Base-by-base conservation (phyloP, 1,140 invertebrate species). In the Zaprionus ghesquierei region DNA sequence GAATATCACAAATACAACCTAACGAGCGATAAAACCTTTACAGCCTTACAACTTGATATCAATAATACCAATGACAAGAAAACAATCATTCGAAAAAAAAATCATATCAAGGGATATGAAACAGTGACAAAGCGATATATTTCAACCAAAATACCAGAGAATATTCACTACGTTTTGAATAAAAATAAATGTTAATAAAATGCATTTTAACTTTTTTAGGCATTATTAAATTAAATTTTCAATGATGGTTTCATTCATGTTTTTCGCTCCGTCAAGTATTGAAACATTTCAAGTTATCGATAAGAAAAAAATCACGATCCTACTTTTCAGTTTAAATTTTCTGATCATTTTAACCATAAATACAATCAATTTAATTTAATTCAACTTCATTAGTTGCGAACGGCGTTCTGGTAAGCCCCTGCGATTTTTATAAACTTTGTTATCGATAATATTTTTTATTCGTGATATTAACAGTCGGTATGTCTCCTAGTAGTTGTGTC, bases 1-100 rank as follows among this genome's bases (percentile, higher is more conserved):
- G 46, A 71, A 72, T 71, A 59, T 71, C 54, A 75, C 60, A 71
- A 60, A 71, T 76, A 65, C 74, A 72, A 68, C 73, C 62, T 77
- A 71, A 71, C 69, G 65, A 77, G 75, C 59, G 63, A 75, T 70
- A 74, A 66, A 84, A 74, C 35, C 44, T 55, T 60, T 51, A 73
- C 62, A 75, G 84, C 79, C 84, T 87, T 87, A 84, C 84, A 87
- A 87, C 84, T 84, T 87, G 66, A 64, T 87, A 69, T 89, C 84
- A 89, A 84, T 87, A 84, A 31, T 77, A 75, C 84, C 80, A 87
- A 87, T 64, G 31, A 58, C 75, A 41, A 27, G 23, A 44, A 35
- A 53, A 59, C 71, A 72, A 60, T 60, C 55, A 59, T 22, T 74
- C 55, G 22, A 60, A 60, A 61, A 77, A 77, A 49, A 46, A 68